These are phyloP conservation scores for Riptortus pedestris DNA, from an alignment of 1,140 invertebrate species.

Conservation along the genomic window DNA sequence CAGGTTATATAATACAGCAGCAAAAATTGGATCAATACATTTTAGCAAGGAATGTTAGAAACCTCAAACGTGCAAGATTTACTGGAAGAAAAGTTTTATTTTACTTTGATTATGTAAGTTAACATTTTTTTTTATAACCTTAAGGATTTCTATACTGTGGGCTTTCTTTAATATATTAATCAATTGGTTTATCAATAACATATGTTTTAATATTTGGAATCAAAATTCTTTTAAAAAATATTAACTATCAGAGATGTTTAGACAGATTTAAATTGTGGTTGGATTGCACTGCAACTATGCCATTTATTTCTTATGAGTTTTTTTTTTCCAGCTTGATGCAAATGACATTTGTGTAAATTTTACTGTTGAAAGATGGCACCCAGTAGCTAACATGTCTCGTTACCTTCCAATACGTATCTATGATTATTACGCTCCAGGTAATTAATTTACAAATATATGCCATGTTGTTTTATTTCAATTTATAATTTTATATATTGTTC, in stretches of 20 bases:
- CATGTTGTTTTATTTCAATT: background rate
- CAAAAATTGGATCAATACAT: constrained; percentile 79
- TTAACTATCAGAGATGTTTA: no score
- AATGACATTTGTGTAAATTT: constrained; percentile 83
- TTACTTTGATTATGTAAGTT: constrained; percentile 85
- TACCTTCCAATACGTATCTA: constrained; percentile 83
- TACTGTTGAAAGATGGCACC: constrained; percentile 86
- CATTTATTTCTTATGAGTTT: no score
- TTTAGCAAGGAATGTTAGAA: constrained; percentile 55
- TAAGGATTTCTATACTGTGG: no score
- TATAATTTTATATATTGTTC: background rate
- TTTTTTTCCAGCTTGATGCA: constrained; percentile 53
- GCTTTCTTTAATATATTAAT: no score
- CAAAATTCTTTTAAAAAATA: constrained; percentile 10
- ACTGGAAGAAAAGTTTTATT: constrained; percentile 74
- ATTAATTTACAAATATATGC: constrained; percentile 31
- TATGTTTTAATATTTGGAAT: constrained; percentile 15
- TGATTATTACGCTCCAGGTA: constrained; percentile 93
- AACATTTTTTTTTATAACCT: background rate
- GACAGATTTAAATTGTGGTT: no score
- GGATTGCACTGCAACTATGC: no score
- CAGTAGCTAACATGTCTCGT: constrained; percentile 91
- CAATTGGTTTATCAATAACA: background rate
- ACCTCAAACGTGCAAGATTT: constrained; percentile 76
- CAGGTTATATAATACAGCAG: constrained; percentile 87